phyloP scores from a whole-genome alignment of 2,113 vertebrate species.

The Bubo bubo region DNA sequence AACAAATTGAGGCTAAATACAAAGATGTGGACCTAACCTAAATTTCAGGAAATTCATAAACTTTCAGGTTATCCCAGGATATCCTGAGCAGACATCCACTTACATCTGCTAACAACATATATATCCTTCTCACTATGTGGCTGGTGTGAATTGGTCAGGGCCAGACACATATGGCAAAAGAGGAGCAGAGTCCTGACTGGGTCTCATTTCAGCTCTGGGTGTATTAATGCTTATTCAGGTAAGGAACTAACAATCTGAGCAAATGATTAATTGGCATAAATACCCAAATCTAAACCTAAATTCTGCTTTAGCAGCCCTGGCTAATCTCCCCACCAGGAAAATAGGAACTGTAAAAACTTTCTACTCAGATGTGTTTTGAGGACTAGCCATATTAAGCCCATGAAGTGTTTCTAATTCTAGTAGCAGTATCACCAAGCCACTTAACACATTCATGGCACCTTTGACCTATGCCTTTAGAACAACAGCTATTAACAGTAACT shows the following conservation, averaged over 20 bases:
- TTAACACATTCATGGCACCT: not conserved
- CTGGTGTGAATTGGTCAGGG: not conserved
- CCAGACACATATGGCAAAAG: not conserved
- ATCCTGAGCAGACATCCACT: not conserved
- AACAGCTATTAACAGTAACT: not conserved
- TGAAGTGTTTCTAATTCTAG: constrained; percentile 11
- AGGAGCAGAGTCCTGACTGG: not conserved
- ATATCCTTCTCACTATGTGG: not conserved
- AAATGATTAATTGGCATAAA: not conserved
- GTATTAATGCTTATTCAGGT: not conserved
- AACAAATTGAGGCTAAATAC: not conserved
- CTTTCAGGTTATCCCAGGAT: not conserved
- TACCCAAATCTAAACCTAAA: not conserved
- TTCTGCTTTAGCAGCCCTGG: not conserved
- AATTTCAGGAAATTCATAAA: not conserved
- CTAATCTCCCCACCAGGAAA: not conserved
- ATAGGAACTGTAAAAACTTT: not conserved
- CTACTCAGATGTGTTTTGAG: not conserved
- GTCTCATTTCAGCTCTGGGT: not conserved
- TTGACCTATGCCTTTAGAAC: not conserved
- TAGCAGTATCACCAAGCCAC: not conserved
- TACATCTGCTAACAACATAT: not conserved
- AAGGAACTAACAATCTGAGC: not conserved
- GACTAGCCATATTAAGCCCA: not conserved
- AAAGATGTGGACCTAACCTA: not conserved